phyloP scores from a whole-genome alignment of 2,113 vertebrate genomes.

The Dinomys branickii region DNA sequence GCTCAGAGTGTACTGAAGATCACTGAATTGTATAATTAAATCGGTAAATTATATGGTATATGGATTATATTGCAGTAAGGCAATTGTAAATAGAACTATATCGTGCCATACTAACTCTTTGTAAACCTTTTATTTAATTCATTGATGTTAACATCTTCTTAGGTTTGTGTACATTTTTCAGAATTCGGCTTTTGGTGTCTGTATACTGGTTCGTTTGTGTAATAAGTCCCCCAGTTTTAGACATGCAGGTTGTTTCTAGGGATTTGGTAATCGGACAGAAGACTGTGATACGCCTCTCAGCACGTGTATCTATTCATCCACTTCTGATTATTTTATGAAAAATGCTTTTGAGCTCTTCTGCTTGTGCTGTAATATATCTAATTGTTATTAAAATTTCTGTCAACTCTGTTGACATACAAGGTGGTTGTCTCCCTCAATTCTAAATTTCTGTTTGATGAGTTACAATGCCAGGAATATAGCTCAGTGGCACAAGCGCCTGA shows the following conservation, averaged over 20 bases:
- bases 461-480: no score
- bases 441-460: constrained; percentile 17
- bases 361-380: background rate
- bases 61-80: background rate
- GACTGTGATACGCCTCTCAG: background rate
- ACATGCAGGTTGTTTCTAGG: background rate
- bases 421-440: constrained; percentile 9
- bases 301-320: background rate
- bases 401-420: background rate
- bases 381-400: constrained; percentile 20
- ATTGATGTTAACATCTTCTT: background rate
- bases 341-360: background rate
- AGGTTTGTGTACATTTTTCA: background rate
- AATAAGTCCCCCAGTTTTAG: constrained; percentile 21
- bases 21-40: background rate
- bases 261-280: background rate
- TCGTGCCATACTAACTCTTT: background rate
- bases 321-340: background rate
- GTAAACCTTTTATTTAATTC: constrained; percentile 32
- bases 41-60: background rate
- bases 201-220: background rate
- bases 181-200: constrained; percentile 6
- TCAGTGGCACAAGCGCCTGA: no score
- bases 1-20: background rate
- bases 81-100: background rate